A percentile compares a stretch with the other conserved stretches of the same genome.
phyloP scores from a whole-genome alignment of 2,888 invertebrate genomes.

The Malthinus seriepunctatus region DNA sequence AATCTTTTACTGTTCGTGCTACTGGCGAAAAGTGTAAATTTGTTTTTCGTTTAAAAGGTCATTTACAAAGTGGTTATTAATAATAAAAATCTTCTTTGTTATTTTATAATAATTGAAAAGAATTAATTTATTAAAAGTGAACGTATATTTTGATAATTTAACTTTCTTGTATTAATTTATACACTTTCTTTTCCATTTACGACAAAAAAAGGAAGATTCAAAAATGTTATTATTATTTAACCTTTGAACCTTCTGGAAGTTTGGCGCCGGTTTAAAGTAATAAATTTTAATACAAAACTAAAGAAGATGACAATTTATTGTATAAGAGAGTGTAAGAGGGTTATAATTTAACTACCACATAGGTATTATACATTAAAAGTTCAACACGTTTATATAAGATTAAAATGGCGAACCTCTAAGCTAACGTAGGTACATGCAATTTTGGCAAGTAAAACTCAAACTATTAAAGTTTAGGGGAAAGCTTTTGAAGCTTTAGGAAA shows the following conservation, averaged over 20 bases:
- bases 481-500: constrained; percentile 19
- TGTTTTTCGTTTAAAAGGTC: too few relatives aligned
- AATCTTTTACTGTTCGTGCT: too few relatives aligned
- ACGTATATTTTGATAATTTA: background rate
- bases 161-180: constrained; percentile 1
- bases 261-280: background rate
- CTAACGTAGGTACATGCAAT: constrained; percentile 15
- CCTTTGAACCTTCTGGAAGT: background rate
- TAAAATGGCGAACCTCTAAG: constrained; percentile 7
- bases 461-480: constrained; percentile 15
- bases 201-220: background rate
- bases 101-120: too few relatives aligned
- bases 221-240: background rate
- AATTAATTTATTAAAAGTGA: too few relatives aligned
- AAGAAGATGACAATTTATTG: background rate
- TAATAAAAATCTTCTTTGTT: too few relatives aligned
- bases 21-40: too few relatives aligned
- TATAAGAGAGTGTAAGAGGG: background rate
- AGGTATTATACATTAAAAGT: constrained; percentile 5
- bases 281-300: background rate
- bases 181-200: background rate
- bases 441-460: constrained; percentile 20
- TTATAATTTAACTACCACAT: background rate
- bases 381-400: constrained; percentile 10
- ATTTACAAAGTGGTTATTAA: too few relatives aligned